Percentiles rank a stretch among this genome's conserved stretches.
Evolutionary conservation across 2,797 vertebrate genomes (phyloP).

Genomic region (Emydoidea blandingii): DNA sequence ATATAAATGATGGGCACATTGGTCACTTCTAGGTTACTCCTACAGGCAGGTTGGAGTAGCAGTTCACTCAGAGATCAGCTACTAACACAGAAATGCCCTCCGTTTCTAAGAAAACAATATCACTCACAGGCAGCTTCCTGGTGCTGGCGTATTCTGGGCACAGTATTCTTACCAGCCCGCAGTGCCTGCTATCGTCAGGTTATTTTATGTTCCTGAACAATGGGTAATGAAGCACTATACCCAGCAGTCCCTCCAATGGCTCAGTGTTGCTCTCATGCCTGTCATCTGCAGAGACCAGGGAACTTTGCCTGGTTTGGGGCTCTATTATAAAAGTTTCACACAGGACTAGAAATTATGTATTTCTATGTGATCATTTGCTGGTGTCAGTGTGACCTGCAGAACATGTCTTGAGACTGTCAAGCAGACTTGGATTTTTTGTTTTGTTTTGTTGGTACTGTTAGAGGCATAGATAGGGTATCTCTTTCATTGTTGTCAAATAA

Average conservation of each 20-base stretch:
- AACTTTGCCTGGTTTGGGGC: background rate
- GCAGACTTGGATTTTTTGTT: background rate
- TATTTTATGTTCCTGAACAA: background rate
- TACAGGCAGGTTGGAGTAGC: background rate
- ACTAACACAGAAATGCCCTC: background rate
- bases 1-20: conserved; percentile 28
- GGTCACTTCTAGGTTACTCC: conserved; percentile 19
- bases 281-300: background rate
- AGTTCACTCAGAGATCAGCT: background rate
- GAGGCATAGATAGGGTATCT: rapidly evolving
- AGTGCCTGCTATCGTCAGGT: background rate
- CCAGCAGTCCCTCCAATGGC: background rate
- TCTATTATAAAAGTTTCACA: background rate
- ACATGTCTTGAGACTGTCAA: background rate
- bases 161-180: background rate
- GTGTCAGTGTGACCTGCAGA: background rate
- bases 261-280: background rate
- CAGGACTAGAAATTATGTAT: background rate
- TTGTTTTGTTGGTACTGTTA: background rate
- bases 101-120: background rate
- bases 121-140: background rate
- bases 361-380: background rate
- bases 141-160: background rate
- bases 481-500: background rate
- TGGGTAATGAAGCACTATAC: background rate